Evolutionary conservation across 2,797 vertebrate species (phyloP), one percentile per base, ranked within the genome.

Genomic region (Siniperca undulata): DNA sequence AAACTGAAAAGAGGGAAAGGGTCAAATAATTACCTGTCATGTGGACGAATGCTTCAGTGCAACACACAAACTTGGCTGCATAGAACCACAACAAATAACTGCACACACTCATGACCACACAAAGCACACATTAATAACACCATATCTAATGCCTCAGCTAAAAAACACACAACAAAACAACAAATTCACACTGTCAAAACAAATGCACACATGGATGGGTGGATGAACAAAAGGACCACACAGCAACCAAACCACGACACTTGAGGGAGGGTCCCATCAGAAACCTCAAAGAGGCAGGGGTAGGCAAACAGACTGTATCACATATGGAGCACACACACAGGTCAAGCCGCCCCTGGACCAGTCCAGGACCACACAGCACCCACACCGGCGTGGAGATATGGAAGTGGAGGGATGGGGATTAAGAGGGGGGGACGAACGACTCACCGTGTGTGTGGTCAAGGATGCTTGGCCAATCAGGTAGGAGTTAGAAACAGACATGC

Each of bases 401-500:
- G 50, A 68, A 52, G 76, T 76, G 72, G 75, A 77, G 59, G 67
- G 73, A 67, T 55, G 48, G 61, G 38, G 44, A 44, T 50, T 19
- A 59, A 22, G 69, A 7, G 34, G 1, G 30, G 55, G 22, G 55
- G 0, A 6, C 1, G 7, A 6, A 9, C 2, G 8, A 95, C 95
- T 95, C 93, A 95, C 95, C 95, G 93, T 94, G 90, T 97, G 97
- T 86, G 97, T 97, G 88, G 97, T 97, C 90, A 98, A 95, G 94
- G 96, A 97, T 91, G 97, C 95, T 90, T 99, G 98, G 95, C 97
- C 97, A 96, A 96, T 98, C 95, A 99, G 97, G 97, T 98, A 99
- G 97, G 97, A 98, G 96, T 97, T 98, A 98, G 98, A 99, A 96
- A 98, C 94, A 94, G 98, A 99, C 93, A 98, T 97, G 97, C 97